Conservation (phyloP, 2,797 vertebrate species). For the Centroberyx gerrardi region DNA sequence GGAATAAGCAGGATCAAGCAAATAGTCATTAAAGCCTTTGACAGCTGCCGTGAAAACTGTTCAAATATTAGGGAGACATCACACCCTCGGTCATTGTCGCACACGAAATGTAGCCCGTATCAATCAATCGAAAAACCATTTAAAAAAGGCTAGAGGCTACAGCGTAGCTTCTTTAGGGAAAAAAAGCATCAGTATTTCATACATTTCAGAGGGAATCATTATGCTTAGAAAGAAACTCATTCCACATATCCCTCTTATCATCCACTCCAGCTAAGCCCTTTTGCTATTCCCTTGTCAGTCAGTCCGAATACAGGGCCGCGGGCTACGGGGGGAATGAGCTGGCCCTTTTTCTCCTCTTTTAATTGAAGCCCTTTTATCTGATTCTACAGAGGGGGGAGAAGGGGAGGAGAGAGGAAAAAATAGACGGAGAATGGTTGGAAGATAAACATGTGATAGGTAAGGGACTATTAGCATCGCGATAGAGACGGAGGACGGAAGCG, state of each 20-base stretch:
- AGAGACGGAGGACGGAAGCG: slow-evolving; percentile 12
- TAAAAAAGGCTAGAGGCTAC: neutral
- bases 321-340: slow-evolving; percentile 38
- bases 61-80: slow-evolving; percentile 16
- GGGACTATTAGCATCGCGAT: slow-evolving; percentile 18
- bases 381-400: slow-evolving; percentile 32
- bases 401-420: neutral
- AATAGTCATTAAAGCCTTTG: neutral
- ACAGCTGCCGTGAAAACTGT: slow-evolving; percentile 10
- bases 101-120: slow-evolving; percentile 15
- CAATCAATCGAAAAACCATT: slow-evolving; percentile 2
- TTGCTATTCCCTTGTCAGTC: slow-evolving; percentile 53
- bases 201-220: slow-evolving; percentile 59
- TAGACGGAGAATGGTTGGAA: slow-evolving; percentile 11
- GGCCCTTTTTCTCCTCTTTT: slow-evolving; percentile 50
- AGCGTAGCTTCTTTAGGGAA: neutral
- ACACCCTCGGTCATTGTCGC: neutral
- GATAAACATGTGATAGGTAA: slow-evolving; percentile 32
- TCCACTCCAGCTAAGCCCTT: slow-evolving; percentile 57
- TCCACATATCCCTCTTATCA: slow-evolving; percentile 64
- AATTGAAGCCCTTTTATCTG: slow-evolving; percentile 73
- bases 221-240: slow-evolving; percentile 53
- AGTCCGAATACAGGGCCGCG: slow-evolving; percentile 14
- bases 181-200: slow-evolving; percentile 33
- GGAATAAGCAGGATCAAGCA: slow-evolving; percentile 5